Evolutionary conservation across 1,140 invertebrate genomes (phyloP), one percentile per base, ranked within the genome.

Genomic region (Drosophila biarmipes): DNA sequence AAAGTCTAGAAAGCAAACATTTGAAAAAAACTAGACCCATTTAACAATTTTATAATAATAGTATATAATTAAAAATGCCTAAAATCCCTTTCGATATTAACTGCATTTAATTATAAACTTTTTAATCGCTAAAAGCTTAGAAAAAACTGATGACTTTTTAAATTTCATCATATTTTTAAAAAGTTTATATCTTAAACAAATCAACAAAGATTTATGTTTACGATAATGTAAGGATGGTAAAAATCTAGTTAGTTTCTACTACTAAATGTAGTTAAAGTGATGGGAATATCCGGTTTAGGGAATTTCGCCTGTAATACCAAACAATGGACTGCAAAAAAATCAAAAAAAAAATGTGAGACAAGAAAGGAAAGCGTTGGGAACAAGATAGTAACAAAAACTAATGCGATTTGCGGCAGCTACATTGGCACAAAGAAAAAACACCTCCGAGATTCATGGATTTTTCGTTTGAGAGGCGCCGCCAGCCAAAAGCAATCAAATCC

Each of bases 401-500:
- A 85, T 86, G 73, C 82, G 78, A 86, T 86, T 86, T 86, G 81
- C 59, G 62, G 57, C 76, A 77, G 56, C 66, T 43, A 24, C 58
- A 56, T 37, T 57, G 49, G 48, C 17, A 40, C 49, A 34, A 63
- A 57, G 15, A 14, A 42, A 59, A 42, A 43, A 45, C 43, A 8
- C 35, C 38, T 55, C 55, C 14, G 42, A 80, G 77, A 80, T 76
- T 84, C 59, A 80, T 51, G 69, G 40, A 53, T 52, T 37, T 55
- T 69, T 67, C 73, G 46, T 73, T 49, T 42, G 40, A 63, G 38
- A 89, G 82, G 75, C 84, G 82, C 82, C 78, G 56, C 43, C 45
- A 87, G 73, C 73, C 78, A 86, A 86, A 86, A 63, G 63, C 82
- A 89, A 87, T 87, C 82, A 87, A 87, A 87, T 87, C 82, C 82